Conservation (phyloP, 2,797 vertebrate genomes). For the Propithecus deckenii region DNA sequence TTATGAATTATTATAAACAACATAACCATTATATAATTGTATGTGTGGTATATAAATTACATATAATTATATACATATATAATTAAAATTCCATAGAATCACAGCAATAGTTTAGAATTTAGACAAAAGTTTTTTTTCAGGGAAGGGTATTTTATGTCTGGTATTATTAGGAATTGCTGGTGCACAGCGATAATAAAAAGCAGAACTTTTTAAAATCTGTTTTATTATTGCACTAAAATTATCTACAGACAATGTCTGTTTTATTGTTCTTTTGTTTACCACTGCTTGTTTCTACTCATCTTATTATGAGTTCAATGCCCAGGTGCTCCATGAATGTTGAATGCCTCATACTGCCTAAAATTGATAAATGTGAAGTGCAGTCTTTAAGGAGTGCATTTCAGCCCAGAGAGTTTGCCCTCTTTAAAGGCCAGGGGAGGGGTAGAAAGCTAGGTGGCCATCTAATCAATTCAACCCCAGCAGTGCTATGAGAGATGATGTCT, state of each 20-base stretch:
- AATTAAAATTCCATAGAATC: not conserved
- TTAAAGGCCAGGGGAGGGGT: too few species aligned
- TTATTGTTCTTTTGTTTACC: not conserved
- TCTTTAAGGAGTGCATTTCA: not conserved
- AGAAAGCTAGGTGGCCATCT: not conserved
- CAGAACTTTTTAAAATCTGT: not conserved
- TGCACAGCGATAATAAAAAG: not conserved
- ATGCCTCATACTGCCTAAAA: not conserved
- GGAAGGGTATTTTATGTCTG: not conserved
- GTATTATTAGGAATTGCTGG: not conserved
- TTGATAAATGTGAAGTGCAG: too few species aligned
- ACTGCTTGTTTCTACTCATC: not conserved
- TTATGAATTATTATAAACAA: not conserved
- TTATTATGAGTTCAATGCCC: fast-evolving
- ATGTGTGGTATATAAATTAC: not conserved
- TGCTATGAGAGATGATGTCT: not conserved
- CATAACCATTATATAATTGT: not conserved
- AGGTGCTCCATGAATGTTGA: not conserved
- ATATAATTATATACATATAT: not conserved
- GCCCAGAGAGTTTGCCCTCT: not conserved
- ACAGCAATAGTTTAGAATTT: not conserved
- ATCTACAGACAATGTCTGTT: fast-evolving
- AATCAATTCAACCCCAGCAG: not conserved
- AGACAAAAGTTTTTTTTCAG: not conserved
- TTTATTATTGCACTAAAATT: not conserved